A percentile compares a stretch with the other conserved stretches of the same genome.
Evolutionary conservation across 2,888 invertebrate species (phyloP).

Genomic region (Eupithecia pulchellata): DNA sequence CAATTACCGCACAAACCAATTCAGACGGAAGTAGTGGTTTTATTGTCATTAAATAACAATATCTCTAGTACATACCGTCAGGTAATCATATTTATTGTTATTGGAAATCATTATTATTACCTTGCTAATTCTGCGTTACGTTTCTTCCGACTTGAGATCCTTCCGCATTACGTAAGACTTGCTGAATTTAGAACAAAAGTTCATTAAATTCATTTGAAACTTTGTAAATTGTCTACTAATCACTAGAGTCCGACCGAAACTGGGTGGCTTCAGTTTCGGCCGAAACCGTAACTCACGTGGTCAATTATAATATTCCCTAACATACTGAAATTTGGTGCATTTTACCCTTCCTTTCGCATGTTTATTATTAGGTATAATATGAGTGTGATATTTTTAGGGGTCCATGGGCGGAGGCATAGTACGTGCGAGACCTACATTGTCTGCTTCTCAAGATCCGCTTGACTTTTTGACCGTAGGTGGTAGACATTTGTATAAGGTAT

Average conservation of each 20-base stretch:
- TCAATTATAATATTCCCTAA: no score
- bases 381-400: background rate
- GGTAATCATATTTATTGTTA: constrained; percentile 34
- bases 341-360: no score
- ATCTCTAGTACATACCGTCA: constrained; percentile 22
- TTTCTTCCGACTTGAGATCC: background rate
- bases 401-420: background rate
- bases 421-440: background rate
- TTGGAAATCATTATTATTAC: constrained; percentile 26
- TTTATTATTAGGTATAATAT: no score
- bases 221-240: no score
- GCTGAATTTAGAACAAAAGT: no score
- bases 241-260: no score
- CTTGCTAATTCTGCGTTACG: background rate
- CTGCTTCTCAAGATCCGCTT: background rate
- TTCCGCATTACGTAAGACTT: no score
- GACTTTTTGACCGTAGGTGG: background rate
- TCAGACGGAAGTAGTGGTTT: constrained; percentile 23
- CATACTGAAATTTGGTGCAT: no score
- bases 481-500: no score
- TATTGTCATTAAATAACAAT: constrained; percentile 25
- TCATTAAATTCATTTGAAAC: no score
- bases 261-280: no score
- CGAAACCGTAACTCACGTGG: no score
- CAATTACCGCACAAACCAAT: constrained; percentile 17